These are phyloP conservation scores for Cirrhinus mrigala DNA, from an alignment of 2,797 vertebrate species.

Conservation along the genomic window DNA sequence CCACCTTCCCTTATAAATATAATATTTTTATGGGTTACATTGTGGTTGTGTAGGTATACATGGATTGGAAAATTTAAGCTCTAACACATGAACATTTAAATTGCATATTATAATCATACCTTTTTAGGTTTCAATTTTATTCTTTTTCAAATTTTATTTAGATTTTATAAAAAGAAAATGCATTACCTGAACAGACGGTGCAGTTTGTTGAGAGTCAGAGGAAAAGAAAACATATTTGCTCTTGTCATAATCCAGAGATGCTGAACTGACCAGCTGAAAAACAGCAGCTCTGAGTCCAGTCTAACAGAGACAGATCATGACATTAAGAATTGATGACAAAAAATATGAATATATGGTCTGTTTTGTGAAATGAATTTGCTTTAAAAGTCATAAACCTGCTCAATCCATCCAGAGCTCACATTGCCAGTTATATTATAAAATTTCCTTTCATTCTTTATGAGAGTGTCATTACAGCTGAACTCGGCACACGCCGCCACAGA, in stretches of 20 bases:
- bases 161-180: not conserved
- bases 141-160: not conserved
- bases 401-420: conserved; percentile 81
- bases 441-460: conserved; percentile 57
- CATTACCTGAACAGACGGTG: conserved; percentile 51
- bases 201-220: conserved; percentile 60
- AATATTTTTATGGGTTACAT: too few relatives aligned
- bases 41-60: not conserved
- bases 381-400: conserved; percentile 71
- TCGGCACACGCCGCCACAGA: conserved; percentile 41
- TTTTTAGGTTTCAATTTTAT: not conserved
- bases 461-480: conserved; percentile 71
- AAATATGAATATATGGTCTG: not conserved
- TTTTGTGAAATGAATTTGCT: not conserved
- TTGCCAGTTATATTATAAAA: conserved; percentile 76
- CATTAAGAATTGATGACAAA: not conserved
- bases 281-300: conserved; percentile 71
- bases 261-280: conserved; percentile 77
- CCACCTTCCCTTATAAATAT: not conserved
- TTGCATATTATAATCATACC: not conserved
- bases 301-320: conserved; percentile 64
- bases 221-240: conserved; percentile 73
- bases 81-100: not conserved
- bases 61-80: not conserved
- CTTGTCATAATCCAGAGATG: conserved; percentile 76